Evolutionary conservation across 2,888 invertebrate genomes (phyloP), one percentile per base, ranked within the genome.

Genomic region (Dynastes hyllus): DNA sequence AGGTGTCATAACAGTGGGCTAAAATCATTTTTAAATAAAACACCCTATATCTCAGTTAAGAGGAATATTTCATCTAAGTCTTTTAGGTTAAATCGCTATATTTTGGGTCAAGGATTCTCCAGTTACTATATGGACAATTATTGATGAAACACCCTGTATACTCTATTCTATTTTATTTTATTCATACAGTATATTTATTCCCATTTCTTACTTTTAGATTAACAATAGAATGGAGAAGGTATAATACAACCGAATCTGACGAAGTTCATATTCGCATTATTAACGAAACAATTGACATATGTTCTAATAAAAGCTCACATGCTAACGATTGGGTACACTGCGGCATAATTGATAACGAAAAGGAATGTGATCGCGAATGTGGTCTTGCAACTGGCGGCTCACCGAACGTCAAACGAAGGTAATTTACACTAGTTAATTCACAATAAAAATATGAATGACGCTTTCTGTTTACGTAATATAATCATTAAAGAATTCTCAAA

Each of bases 321-420:
- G 81, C 83, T 9, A 81, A 83, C 13, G 83, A 83, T 8, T 86
- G 86, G 85, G 85, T 83, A 13, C 88, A 88, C 16, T 93, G 93
- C 82, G 90, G 92, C 5, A 90, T 90, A 81, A 89, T 90, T 8
- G 89, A 89, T 80, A 90, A 88, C n/a, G 86, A 86, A 50, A 87
- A 88, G 69, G 89, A 90, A 53, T 93, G 93, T 83, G 87, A 85
- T 29, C 88, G 88, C 69, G 88, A 89, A 77, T 93, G 92, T 83
- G 92, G 92, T 0, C 82, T 91, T 32, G 91, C 90, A 9, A 91
- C 92, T 13, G 91, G 91, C 79, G 90, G 91, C 66, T 80, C 84
- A 16, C 71, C 84, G 8, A 84, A 85, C 77, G 83, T 87, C 6
- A 82, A 80, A n/a, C 81, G 80, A 77, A 82, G 83, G 85, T 79